These are phyloP conservation scores for Etia nguti DNA, from an alignment of 2,113 vertebrate species.

Conservation along the genomic window DNA sequence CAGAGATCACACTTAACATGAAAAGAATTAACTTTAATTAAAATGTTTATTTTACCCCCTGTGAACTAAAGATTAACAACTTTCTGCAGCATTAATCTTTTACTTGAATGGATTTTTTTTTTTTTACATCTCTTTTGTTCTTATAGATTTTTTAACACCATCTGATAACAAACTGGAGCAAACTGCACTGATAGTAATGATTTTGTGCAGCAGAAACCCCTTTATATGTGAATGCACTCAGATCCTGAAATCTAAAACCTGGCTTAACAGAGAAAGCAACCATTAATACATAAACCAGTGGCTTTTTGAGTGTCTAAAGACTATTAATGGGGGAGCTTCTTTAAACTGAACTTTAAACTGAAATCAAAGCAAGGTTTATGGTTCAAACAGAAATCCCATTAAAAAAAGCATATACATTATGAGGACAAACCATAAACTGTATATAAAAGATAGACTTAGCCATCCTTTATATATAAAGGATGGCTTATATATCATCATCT, in stretches of 20 bases:
- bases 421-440: too few relatives aligned
- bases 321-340: not conserved
- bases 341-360: not conserved
- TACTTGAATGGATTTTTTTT: too few relatives aligned
- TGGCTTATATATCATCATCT: not conserved
- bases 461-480: too few relatives aligned
- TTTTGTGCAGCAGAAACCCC: not conserved
- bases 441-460: too few relatives aligned
- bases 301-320: not conserved
- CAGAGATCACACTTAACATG: too few relatives aligned
- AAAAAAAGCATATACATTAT: too few relatives aligned
- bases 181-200: not conserved
- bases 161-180: not conserved
- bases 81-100: too few relatives aligned
- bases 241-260: not conserved
- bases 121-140: too few relatives aligned
- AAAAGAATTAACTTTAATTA: too few relatives aligned
- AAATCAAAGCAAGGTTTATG: not conserved
- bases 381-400: not conserved
- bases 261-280: not conserved
- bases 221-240: not conserved
- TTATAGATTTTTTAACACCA: too few relatives aligned
- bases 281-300: not conserved
- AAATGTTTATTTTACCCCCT: too few relatives aligned
- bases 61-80: too few relatives aligned